Conservation (phyloP, 2,113 vertebrate species). For the Petrocephalus zakoni region DNA sequence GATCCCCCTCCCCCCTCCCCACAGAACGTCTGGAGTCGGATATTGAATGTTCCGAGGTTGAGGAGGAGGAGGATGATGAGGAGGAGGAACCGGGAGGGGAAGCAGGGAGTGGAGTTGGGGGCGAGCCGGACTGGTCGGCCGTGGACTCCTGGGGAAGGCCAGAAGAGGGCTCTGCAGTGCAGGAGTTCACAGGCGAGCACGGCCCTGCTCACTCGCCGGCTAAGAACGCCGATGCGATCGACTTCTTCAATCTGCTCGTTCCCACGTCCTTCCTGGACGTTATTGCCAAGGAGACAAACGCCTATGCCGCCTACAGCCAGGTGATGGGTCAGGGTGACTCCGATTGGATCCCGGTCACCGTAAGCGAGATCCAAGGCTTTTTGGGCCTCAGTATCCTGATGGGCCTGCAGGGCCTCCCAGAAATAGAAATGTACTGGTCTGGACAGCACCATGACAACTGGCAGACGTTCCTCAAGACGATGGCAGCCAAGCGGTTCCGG, state of each 20-base stretch:
- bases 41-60: slow-evolving; percentile 49
- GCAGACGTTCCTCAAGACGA: slow-evolving; percentile 53
- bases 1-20: slow-evolving; percentile 36
- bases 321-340: slow-evolving; percentile 21
- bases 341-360: slow-evolving; percentile 51
- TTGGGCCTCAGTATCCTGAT: slow-evolving; percentile 62
- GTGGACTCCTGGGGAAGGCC: slow-evolving; percentile 35
- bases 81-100: slow-evolving; percentile 28
- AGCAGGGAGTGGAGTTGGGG: slow-evolving; percentile 33
- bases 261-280: slow-evolving; percentile 47
- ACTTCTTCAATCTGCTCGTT: slow-evolving; percentile 63
- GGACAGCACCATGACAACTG: slow-evolving; percentile 53
- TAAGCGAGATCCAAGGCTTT: slow-evolving; percentile 57
- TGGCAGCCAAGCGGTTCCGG: slow-evolving; percentile 57
- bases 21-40: slow-evolving; percentile 54
- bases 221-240: slow-evolving; percentile 54
- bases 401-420: slow-evolving; percentile 55
- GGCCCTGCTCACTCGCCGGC: slow-evolving; percentile 49
- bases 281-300: slow-evolving; percentile 59
- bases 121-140: slow-evolving; percentile 46
- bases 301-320: slow-evolving; percentile 40
- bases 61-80: slow-evolving; percentile 35
- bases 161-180: slow-evolving; percentile 9
- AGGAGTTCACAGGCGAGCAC: slow-evolving; percentile 37
- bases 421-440: slow-evolving; percentile 59